Conservation (phyloP, 1,140 invertebrate species). For the Drosophila navojoa region DNA sequence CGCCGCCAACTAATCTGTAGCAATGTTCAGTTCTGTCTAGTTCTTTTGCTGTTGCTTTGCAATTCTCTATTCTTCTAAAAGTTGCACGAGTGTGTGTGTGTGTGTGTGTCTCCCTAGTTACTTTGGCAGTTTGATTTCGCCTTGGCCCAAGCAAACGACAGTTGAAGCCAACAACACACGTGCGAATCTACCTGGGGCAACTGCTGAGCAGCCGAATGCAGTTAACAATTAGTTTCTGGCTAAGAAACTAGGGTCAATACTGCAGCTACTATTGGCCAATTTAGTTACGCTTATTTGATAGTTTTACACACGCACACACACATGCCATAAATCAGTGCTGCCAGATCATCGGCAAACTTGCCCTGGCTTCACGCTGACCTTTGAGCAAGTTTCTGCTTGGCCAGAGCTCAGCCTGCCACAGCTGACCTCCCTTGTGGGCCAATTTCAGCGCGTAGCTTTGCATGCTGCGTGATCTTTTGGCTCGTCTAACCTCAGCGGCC, state of each 20-base stretch:
- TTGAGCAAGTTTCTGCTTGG: slow-evolving; percentile 5
- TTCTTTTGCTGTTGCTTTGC: slow-evolving; percentile 25
- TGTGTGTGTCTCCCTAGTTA: slow-evolving; percentile 9
- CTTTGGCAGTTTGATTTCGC: slow-evolving; percentile 52
- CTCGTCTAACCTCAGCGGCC: slow-evolving; percentile 25
- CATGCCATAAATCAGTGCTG: neutral
- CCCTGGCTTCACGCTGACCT: slow-evolving; percentile 21
- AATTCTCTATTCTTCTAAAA: slow-evolving; percentile 26
- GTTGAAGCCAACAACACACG: slow-evolving; percentile 51
- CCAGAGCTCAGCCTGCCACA: slow-evolving; percentile 5
- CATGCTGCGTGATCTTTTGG: slow-evolving; percentile 35
- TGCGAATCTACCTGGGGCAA: slow-evolving; percentile 48
- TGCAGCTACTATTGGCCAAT: too few species aligned
- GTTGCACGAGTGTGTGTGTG: slow-evolving; percentile 25
- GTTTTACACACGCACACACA: neutral
- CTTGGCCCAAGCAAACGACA: slow-evolving; percentile 46
- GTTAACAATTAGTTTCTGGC: too few species aligned
- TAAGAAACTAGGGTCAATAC: too few species aligned
- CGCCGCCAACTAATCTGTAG: slow-evolving; percentile 73
- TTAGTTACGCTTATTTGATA: too few species aligned
- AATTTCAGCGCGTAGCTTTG: slow-evolving; percentile 26
- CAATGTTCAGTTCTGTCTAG: slow-evolving; percentile 49
- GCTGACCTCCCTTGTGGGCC: slow-evolving; percentile 15
- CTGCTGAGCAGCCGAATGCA: too few species aligned
- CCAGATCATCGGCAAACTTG: slow-evolving; percentile 8